phyloP scores from a whole-genome alignment of 1,140 invertebrate species.

The Pseudachorutes palmiensis region DNA sequence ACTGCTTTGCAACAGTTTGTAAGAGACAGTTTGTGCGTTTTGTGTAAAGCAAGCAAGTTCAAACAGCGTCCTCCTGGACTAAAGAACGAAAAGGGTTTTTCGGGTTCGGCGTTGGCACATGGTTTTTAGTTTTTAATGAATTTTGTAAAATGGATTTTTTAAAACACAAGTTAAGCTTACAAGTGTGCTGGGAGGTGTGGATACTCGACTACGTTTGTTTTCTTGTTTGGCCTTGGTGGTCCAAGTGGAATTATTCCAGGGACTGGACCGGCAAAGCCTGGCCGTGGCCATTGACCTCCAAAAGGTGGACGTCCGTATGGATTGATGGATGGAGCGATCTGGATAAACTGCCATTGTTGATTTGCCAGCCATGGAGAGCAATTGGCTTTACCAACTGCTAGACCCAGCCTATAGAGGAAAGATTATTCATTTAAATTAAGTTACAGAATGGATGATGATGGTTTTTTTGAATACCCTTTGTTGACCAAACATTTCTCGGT shows the following conservation, averaged over 20 bases:
- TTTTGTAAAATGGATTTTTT: too few species aligned
- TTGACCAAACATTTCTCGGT: conserved; percentile 26
- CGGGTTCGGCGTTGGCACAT: too few species aligned
- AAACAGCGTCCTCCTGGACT: too few species aligned
- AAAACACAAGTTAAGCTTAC: too few species aligned
- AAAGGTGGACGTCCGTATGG: not conserved
- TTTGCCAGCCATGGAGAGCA: conserved; percentile 23
- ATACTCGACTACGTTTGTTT: not conserved
- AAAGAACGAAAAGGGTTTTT: too few species aligned
- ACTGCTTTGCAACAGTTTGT: too few species aligned
- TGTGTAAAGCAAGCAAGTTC: too few species aligned
- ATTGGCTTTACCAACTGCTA: conserved; percentile 20
- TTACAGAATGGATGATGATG: too few species aligned
- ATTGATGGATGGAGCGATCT: not conserved
- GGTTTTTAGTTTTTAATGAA: too few species aligned
- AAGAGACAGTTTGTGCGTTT: too few species aligned
- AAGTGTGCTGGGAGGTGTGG: too few species aligned
- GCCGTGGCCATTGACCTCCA: not conserved
- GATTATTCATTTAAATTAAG: too few species aligned
- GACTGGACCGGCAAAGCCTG: not conserved
- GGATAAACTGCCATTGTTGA: conserved; percentile 24
- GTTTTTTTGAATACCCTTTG: conserved; percentile 21
- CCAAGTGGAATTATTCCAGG: not conserved
- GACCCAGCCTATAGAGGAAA: not conserved
- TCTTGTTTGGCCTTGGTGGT: not conserved